Conservation (phyloP, 2,113 vertebrate genomes). For the Paramisgurnus dabryanus region DNA sequence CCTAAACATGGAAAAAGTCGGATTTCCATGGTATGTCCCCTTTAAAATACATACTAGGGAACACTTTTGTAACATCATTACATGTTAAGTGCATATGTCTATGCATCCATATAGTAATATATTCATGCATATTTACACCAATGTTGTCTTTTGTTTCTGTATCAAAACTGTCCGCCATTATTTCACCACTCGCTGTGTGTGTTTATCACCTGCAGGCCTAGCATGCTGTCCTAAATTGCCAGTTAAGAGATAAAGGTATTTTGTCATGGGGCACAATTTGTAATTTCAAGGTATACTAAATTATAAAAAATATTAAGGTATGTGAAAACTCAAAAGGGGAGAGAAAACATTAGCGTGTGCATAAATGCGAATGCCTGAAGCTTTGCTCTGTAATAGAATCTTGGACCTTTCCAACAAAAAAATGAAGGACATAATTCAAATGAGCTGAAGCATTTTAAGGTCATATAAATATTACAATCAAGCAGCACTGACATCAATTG, state of each 20-base stretch:
- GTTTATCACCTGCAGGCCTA: conserved; percentile 48
- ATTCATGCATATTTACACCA: conserved; percentile 20
- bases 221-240: conserved; percentile 25
- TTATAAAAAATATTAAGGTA: conserved; percentile 39
- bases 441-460: conserved; percentile 36
- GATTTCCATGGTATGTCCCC: too few species aligned
- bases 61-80: too few species aligned
- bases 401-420: conserved; percentile 34
- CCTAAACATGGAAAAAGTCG: too few species aligned
- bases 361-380: conserved; percentile 40
- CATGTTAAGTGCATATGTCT: neutral
- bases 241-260: conserved; percentile 48
- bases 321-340: neutral
- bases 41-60: too few species aligned
- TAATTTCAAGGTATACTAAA: conserved; percentile 50
- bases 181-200: conserved; percentile 39
- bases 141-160: conserved; percentile 8
- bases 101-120: neutral
- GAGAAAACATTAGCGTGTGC: neutral
- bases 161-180: conserved; percentile 31
- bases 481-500: neutral
- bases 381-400: conserved; percentile 40
- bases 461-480: conserved; percentile 32
- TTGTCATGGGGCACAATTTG: conserved; percentile 48
- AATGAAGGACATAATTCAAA: conserved; percentile 33